Evolutionary conservation across 1,140 invertebrate species (phyloP), one percentile per base, ranked within the genome.

Genomic region (Drosophila chauvacae): DNA sequence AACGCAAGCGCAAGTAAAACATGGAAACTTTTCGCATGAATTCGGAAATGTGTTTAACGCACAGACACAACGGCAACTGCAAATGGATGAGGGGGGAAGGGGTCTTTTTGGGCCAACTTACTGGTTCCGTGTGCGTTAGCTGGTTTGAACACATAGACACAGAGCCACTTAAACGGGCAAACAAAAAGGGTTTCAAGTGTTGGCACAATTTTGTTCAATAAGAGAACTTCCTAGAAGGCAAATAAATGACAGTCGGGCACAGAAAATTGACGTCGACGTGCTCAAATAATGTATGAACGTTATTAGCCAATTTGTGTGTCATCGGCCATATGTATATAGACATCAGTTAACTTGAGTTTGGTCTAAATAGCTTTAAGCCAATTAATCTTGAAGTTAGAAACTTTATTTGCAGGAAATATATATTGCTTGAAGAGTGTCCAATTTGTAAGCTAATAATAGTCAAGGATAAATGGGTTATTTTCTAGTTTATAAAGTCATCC

Each of bases 11-110:
- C 56, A 62, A 55, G 30, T 55, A 69, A 87, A 85, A 72, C 66
- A 73, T 72, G 60, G 42, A 70, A 87, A 87, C 84, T 88, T 88
- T 80, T 87, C 84, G 61, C 68, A 88, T 88, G 83, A 88, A 87
- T 87, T 74, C 64, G 57, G 82, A 88, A 86, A 77, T 72, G 81
- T 78, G 64, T 73, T 81, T 86, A 86, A 86, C 68, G 30, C 80
- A 62, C 33, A 77, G 37, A 70, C 14, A 56, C 59, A 63, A 53
- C 42, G 41, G 56, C 59, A 60, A 20, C 37, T 42, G 26, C 7
- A 26, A 55, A 55, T 55, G 33, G 51, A 55, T 55, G 14, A 35
- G 30, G 28, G 50, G n/a, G 3, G 6, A 23, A 23, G 0, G 18
- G 18, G 14, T 5, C 28, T 39, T 63, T 66, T 66, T 39, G 64